Base-by-base conservation (phyloP, 2,113 vertebrate species). In the Clarias magur region DNA sequence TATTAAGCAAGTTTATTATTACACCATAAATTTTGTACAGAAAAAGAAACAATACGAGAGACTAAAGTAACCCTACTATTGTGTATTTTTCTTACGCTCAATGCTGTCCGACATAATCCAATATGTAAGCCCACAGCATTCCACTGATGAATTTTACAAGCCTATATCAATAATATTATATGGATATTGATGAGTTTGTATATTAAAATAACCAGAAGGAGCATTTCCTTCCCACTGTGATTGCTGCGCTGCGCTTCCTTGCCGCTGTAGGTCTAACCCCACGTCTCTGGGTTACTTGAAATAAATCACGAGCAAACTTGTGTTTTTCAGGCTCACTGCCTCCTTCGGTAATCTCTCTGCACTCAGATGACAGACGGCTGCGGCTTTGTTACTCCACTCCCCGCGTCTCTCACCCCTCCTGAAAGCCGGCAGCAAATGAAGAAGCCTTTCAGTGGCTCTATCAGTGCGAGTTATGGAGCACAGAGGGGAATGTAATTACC, bases 401-500 rank as follows among this genome's bases (percentile, higher is more conserved):
- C 76, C 25, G 6, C 53, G 34, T 68, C 38, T 86, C 65, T 27
- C 30, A 11, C 73, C 80, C 76, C 63, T 80, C 83, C 73, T 59
- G 42, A 80, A 83, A 81, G 78, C 57, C 75, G 53, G 38, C 54
- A 23, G 53, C 48, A 81, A 84, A 90, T 84, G 81, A 76, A 86
- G 75, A 56, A 68, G 57, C 23, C 84, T 86, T 89, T 90, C 87
- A 82, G 60, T 57, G 60, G 80, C 89, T 88, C 76, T 81, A 88
- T 90, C 85, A 86, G 82, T 17, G 70, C 86, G 89, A 88, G 85
- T 90, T 90, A 88, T 88, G 82, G 54, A 42, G 70, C 63, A 79
- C 85, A 79, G 82, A 85, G 73, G 56, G 85, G 42, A 62, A 70
- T 88, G 85, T 88, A 88, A 91, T 91, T 91, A 85, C 82, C 82